Base-by-base conservation (phyloP, 2,888 invertebrate species). In the Luperina testacea region DNA sequence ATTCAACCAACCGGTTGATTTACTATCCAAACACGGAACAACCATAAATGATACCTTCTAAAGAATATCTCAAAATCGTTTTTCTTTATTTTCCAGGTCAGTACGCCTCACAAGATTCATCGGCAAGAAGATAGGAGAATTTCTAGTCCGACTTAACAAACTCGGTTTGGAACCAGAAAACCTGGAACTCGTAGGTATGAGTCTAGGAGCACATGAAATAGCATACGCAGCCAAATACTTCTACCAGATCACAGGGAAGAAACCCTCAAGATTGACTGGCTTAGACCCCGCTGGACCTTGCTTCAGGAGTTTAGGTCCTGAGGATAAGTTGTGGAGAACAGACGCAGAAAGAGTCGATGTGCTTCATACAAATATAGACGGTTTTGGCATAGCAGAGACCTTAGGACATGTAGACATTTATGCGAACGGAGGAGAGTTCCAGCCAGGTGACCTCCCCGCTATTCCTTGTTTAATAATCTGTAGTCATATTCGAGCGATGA, bases 211-310 rank as follows among this genome's bases (percentile, higher is more conserved):
- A 0, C 97, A 97, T 75, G 92, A 95, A 6, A 90, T 90, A 0
- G 86, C 92, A 0, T 93, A 93, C 75, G 95, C 96, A 0, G 94
- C 96, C 0, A 95, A 95, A 87, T 92, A 94, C 88, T 96, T 94
- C 93, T 94, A 92, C 82, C 80, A 92, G 2, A 81, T 79, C 0
- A 96, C 95, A 0, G 96, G 96, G 0, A 92, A 90, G 75, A 96
- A 96, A 81, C 93, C 94, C 1, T 89, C 92, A 0, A 92, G 96
- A 80, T 24, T 97, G 15, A 96, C 96, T 0, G 97, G 95, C 0
- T 78, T 97, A 7, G 97, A 97, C 32, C 96, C 96, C 1, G 95
- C 97, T 0, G 97, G 97, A 0, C 96, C 97, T 0, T 97, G 97
- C 78, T 97, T 91, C 74, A 92, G 96, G 27, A 87, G 91, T 0